A percentile compares a stretch with the other conserved stretches of the same genome.
phyloP scores from a whole-genome alignment of 2,888 invertebrate species.

The Epinotia brunnichana region DNA sequence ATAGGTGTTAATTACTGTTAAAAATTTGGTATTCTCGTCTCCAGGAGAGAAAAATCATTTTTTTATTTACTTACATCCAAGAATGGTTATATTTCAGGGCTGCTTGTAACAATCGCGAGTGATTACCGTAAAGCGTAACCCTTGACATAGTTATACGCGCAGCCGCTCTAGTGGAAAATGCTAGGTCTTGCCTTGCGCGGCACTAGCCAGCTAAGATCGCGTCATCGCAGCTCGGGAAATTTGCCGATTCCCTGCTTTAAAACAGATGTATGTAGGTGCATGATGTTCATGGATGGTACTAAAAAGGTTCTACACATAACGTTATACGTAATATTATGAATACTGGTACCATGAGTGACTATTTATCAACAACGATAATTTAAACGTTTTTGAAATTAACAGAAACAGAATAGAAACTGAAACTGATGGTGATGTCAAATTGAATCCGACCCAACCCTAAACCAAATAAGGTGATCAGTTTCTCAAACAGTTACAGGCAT shows the following conservation, averaged over 20 bases:
- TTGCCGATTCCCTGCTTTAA: conserved; percentile 4
- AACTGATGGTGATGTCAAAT: neutral
- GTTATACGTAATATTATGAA: neutral
- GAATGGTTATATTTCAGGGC: conserved; percentile 66
- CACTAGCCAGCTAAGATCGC: conserved; percentile 50
- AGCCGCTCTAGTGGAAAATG: conserved; percentile 79
- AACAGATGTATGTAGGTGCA: neutral
- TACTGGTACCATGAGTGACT: too few species aligned
- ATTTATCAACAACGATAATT: neutral
- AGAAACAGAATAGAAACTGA: too few species aligned
- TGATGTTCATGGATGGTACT: neutral
- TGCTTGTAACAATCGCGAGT: conserved; percentile 72
- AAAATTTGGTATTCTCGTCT: too few species aligned
- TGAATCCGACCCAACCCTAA: neutral
- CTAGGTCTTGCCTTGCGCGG: conserved; percentile 72
- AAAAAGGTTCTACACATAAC: neutral
- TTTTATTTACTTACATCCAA: conserved; percentile 36
- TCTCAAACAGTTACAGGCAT: neutral
- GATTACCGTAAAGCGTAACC: conserved; percentile 77
- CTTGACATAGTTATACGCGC: conserved; percentile 79
- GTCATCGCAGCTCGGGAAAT: conserved; percentile 20
- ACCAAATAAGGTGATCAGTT: neutral
- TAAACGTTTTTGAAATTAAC: neutral
- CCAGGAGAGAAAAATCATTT: neutral
- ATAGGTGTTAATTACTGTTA: neutral